Base-by-base conservation (phyloP, 2,113 vertebrate genomes). In the Trichomycterus rosablanca region DNA sequence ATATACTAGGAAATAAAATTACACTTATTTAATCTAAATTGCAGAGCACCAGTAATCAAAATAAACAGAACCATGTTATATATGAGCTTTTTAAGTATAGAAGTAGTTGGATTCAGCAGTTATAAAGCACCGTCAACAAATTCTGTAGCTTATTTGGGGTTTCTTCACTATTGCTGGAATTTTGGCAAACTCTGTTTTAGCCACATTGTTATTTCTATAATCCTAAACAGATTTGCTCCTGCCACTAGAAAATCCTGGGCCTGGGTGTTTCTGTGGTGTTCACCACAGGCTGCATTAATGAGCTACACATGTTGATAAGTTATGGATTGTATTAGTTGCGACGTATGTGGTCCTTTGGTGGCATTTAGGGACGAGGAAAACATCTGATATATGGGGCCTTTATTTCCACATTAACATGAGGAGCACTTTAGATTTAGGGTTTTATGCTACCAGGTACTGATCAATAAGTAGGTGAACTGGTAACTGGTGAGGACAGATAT, bases 151-250 rank as follows among this genome's bases (percentile, higher is more conserved):
- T 72, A 66, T 72, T 74, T 70, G 53, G 62, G 68, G 59, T 70
- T 74, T 67, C 55, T 58, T 39, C 56, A 50, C 45, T 52, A 66
- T 63, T 51, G 63, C 60, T 74, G n/a, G 76, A 68, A 77, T 77
- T 71, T 74, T 83, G 84, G 81, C 79, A 63, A 61, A 71, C 68
- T 77, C 68, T 32, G 75, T 75, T 78, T 85, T 80, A 82, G 80
- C 84, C 79, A 68, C 85, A 84, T 83, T 77, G 78, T 81, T 84
- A 83, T 78, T 83, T 73, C 66, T 68, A 56, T 86, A 89, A 89
- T 88, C 81, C 82, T 63, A 83, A 89, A 87, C 84, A 88, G 85
- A 87, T 85, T 81, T 76, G 76, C 80, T 83, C 80, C 81, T 71
- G 71, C 80, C 80, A 80, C 77, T 76, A 79, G 75, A 81, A 84